Evolutionary conservation across 2,113 vertebrate species (phyloP).

Genomic region (Muscicapa adusta): DNA sequence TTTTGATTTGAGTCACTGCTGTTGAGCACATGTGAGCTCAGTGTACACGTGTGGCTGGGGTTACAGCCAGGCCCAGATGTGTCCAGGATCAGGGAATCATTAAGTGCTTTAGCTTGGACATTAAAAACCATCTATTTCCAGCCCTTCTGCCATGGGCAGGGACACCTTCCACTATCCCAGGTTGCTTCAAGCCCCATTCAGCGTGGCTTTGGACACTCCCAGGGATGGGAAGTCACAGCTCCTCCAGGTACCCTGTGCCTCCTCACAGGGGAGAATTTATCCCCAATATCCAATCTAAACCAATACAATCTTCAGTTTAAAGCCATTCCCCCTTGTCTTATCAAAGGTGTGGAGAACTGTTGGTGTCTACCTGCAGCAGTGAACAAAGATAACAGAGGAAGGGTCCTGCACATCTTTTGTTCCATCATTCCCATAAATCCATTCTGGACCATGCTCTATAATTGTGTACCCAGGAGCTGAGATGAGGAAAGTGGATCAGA

Average conservation of each 20-base stretch:
- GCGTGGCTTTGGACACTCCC: neutral
- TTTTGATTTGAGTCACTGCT: conserved; percentile 24
- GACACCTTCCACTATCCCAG: neutral
- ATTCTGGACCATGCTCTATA: neutral
- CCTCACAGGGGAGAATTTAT: neutral
- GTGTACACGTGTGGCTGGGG: neutral
- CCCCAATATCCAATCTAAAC: neutral
- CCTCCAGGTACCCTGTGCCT: neutral
- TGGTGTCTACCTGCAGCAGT: neutral
- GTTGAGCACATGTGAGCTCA: conserved; percentile 20
- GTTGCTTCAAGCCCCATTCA: neutral
- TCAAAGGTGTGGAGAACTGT: neutral
- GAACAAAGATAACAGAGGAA: neutral
- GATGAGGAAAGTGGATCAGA: neutral
- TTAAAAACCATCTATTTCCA: neutral
- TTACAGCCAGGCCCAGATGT: neutral
- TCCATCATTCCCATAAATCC: neutral
- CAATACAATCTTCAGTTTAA: neutral
- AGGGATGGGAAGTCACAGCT: neutral
- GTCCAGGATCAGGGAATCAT: neutral
- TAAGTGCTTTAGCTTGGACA: neutral
- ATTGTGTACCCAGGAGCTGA: neutral
- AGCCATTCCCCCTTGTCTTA: neutral
- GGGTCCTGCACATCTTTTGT: neutral
- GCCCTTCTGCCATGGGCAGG: neutral